Percentiles rank a stretch among this genome's conserved stretches.
Evolutionary conservation across 2,797 vertebrate genomes (phyloP).

Genomic region (Tokudaia muenninki): DNA sequence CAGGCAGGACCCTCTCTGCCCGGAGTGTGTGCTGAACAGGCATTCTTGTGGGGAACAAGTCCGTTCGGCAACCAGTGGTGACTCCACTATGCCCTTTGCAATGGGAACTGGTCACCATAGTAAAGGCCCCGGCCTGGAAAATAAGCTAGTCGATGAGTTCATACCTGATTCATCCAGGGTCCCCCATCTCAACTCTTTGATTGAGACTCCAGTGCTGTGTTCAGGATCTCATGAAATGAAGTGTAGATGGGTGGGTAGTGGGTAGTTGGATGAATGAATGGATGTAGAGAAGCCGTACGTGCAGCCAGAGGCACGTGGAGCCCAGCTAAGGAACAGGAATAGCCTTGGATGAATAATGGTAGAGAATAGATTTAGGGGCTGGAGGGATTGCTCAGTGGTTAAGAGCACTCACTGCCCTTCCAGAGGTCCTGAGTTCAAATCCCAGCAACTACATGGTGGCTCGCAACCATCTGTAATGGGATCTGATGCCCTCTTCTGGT

Average conservation of each 20-base stretch:
- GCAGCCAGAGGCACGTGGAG: too few relatives aligned
- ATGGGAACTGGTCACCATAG: not conserved
- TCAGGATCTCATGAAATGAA: not conserved
- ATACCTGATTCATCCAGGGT: not conserved
- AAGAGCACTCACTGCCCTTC: not conserved
- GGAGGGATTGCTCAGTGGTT: not conserved
- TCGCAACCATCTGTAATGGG: not conserved
- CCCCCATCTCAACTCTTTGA: not conserved
- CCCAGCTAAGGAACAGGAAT: not conserved
- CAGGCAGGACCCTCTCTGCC: not conserved
- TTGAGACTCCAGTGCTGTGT: not conserved
- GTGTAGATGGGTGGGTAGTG: not conserved
- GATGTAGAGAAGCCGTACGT: not conserved
- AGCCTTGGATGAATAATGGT: not conserved
- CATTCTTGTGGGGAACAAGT: not conserved
- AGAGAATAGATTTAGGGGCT: not conserved
- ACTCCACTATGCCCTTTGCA: not conserved
- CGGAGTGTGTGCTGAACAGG: not conserved
- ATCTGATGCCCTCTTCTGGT: not conserved
- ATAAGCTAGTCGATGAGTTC: not conserved
- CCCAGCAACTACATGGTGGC: not conserved
- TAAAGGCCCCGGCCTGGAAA: not conserved
- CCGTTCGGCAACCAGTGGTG: not conserved
- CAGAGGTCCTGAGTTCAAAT: not conserved
- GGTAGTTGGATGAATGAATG: not conserved